Conservation (phyloP, 2,797 vertebrate genomes). For the Salmo trutta region DNA sequence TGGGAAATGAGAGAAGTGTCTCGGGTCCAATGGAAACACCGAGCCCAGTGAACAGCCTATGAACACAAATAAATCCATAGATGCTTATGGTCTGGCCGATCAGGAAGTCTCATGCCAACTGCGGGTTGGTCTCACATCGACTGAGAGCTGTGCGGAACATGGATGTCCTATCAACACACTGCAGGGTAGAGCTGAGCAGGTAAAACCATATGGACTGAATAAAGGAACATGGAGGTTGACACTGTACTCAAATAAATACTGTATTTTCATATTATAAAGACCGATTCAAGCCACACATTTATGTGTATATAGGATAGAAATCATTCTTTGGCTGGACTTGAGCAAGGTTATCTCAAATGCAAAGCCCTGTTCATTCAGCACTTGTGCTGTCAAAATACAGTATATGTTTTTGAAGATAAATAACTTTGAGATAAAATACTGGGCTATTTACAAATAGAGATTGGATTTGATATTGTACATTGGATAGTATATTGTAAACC, state of each 20-base stretch:
- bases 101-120: conserved; percentile 58
- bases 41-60: conserved; percentile 55
- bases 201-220: conserved; percentile 68
- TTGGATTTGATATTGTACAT: conserved; percentile 15
- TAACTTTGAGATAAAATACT: background rate
- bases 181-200: conserved; percentile 32
- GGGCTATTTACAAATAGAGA: background rate
- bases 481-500: too few relatives aligned
- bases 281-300: conserved; percentile 53
- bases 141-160: conserved; percentile 48
- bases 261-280: conserved; percentile 35
- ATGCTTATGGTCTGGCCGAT: conserved; percentile 70
- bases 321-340: conserved; percentile 44
- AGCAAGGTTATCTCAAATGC: conserved; percentile 25
- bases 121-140: conserved; percentile 56
- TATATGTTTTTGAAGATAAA: conserved; percentile 16
- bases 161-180: conserved; percentile 53
- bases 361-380: conserved; percentile 22
- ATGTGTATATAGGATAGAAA: conserved; percentile 28
- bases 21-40: conserved; percentile 70
- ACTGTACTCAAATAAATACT: conserved; percentile 26
- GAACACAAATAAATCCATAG: conserved; percentile 76
- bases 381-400: too few relatives aligned
- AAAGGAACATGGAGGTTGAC: conserved; percentile 48
- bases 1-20: conserved; percentile 58